A percentile compares a stretch with the other conserved stretches of the same genome.
These are phyloP conservation scores for Anodontia alba DNA, from an alignment of 2,888 invertebrate species.

Conservation along the genomic window DNA sequence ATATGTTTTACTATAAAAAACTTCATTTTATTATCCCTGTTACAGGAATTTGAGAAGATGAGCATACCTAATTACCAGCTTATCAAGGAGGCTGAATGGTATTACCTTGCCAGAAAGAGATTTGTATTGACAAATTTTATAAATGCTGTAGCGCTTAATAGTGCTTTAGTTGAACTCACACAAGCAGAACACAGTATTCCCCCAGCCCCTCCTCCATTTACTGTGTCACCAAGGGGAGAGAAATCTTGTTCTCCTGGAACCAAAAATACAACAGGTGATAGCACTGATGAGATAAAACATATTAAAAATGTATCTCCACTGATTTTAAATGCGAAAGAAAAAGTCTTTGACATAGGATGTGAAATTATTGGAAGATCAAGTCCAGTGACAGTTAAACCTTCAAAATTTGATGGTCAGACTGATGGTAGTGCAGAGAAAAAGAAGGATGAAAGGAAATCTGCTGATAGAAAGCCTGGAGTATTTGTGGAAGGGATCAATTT, in stretches of 20 bases:
- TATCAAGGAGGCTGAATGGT: conserved; percentile 87
- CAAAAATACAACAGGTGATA: conserved; percentile 42
- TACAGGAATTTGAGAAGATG: conserved; percentile 87
- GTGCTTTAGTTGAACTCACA: conserved; percentile 66
- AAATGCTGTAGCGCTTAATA: conserved; percentile 72
- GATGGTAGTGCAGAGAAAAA: conserved; percentile 48
- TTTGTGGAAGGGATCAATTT: conserved; percentile 30
- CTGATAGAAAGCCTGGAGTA: conserved; percentile 29
- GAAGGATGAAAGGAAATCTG: conserved; percentile 49
- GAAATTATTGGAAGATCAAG: conserved; percentile 48
- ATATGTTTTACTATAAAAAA: too few relatives aligned
- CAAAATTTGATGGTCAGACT: conserved; percentile 23
- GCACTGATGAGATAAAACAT: conserved; percentile 20
- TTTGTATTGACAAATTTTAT: conserved; percentile 59
- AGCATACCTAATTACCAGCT: conserved; percentile 87
- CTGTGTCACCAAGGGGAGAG: conserved; percentile 21
- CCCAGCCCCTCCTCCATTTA: neutral
- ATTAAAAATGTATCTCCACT: conserved; percentile 43
- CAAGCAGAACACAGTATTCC: conserved; percentile 24
- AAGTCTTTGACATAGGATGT: conserved; percentile 49
- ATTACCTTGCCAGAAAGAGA: conserved; percentile 86
- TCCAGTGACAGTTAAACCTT: conserved; percentile 51
- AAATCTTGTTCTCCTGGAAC: conserved; percentile 32
- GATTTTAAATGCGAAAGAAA: conserved; percentile 34
- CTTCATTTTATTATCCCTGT: too few relatives aligned